Percentiles rank a stretch among this genome's conserved stretches.
Conservation (phyloP, 2,113 vertebrate genomes). For the Camelus dromedarius region DNA sequence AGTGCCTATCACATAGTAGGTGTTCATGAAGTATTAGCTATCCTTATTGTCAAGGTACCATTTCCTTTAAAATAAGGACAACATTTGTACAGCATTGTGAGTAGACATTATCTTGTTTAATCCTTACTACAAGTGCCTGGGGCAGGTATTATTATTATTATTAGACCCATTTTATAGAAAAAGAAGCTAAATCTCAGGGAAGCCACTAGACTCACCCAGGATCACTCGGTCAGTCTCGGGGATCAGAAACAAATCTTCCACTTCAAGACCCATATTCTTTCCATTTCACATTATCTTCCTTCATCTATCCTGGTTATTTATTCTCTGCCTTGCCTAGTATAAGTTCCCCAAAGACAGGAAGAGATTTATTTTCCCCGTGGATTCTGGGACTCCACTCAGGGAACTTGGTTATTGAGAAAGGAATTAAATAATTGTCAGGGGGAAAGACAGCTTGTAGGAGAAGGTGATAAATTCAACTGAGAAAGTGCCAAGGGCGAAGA, state of each 20-base stretch:
- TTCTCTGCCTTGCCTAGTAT: constrained; percentile 47
- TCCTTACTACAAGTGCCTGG: neutral
- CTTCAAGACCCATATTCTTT: neutral
- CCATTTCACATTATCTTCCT: neutral
- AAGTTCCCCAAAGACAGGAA: constrained; percentile 65
- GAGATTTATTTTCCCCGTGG: constrained; percentile 70
- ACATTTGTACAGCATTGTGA: neutral
- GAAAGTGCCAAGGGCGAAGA: constrained; percentile 58
- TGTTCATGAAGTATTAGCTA: neutral
- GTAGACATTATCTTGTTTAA: neutral
- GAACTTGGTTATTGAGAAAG: constrained; percentile 75
- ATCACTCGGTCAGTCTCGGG: neutral
- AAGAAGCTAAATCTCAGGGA: neutral
- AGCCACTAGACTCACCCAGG: neutral
- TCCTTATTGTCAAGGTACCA: neutral
- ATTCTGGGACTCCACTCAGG: constrained; percentile 61
- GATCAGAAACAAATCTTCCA: neutral
- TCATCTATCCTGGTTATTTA: constrained; percentile 25
- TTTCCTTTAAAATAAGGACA: neutral
- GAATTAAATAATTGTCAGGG: constrained; percentile 78
- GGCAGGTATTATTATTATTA: neutral
- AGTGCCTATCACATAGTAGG: neutral
- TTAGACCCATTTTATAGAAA: neutral
- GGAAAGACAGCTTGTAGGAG: constrained; percentile 63
- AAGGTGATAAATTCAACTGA: constrained; percentile 68